phyloP scores from a whole-genome alignment of 2,888 invertebrate species.

The Drosophila limbata region DNA sequence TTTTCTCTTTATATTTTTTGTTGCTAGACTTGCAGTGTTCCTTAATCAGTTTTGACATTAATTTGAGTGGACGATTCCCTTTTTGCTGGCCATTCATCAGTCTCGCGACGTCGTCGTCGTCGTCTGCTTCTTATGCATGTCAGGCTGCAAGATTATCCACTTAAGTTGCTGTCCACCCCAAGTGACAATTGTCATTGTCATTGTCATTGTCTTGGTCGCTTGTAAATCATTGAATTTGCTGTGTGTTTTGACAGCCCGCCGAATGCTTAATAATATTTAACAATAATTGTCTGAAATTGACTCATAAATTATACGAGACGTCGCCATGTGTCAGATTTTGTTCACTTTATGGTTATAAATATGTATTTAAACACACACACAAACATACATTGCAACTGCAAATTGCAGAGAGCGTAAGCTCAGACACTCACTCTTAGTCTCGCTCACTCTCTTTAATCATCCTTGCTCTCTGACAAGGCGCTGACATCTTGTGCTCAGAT shows the following conservation, averaged over 20 bases:
- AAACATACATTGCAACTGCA: slow-evolving; percentile 54
- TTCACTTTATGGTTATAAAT: slow-evolving; percentile 68
- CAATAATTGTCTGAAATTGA: slow-evolving; percentile 84
- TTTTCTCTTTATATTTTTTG: slow-evolving; percentile 9
- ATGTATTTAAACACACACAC: slow-evolving; percentile 29
- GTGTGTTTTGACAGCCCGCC: slow-evolving; percentile 82
- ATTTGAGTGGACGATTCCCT: slow-evolving; percentile 77
- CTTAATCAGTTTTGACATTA: slow-evolving; percentile 83
- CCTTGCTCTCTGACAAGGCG: slow-evolving; percentile 70
- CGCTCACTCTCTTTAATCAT: slow-evolving; percentile 38
- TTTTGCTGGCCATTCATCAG: slow-evolving; percentile 61
- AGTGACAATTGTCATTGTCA: slow-evolving; percentile 74
- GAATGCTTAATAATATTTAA: slow-evolving; percentile 84
- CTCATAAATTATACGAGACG: slow-evolving; percentile 82
- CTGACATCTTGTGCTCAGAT: slow-evolving; percentile 69
- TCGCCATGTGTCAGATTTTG: slow-evolving; percentile 71
- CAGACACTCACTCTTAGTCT: background rate
- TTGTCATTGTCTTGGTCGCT: slow-evolving; percentile 42
- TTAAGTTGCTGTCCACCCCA: slow-evolving; percentile 68
- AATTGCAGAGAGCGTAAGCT: slow-evolving; percentile 22
- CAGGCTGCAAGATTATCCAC: slow-evolving; percentile 79
- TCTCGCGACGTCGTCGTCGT: slow-evolving; percentile 3
- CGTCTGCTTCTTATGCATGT: slow-evolving; percentile 65
- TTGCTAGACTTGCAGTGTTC: slow-evolving; percentile 43
- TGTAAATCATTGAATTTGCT: slow-evolving; percentile 79